Evolutionary conservation across 2,797 vertebrate genomes (phyloP), one percentile per base, ranked within the genome.

Genomic region (Synanceia verrucosa): DNA sequence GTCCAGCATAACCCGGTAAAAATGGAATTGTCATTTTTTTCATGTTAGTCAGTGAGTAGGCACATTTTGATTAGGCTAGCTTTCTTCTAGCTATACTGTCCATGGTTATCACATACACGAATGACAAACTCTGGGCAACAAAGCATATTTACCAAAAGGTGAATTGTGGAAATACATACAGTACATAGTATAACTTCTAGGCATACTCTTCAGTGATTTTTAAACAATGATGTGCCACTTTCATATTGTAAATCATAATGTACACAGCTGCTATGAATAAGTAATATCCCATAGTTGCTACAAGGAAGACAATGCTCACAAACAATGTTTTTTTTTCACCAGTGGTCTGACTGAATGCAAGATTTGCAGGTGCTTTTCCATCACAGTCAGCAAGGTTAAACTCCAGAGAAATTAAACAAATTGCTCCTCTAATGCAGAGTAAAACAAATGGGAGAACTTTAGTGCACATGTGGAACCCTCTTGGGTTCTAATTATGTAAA

Each of bases 321-420:
- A 56, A 66, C 67, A 11, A 13, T 59, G 39, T 86, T 80, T 86
- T 86, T 80, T 86, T 73, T 87, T 87, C 82, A 83, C 68, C 43
- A 65, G 82, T 84, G 85, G 88, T 88, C 68, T 80, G 84, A 84
- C 73, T 69, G 88, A 84, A 82, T 72, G 76, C 78, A 82, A 81
- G 78, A 85, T 87, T 89, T 86, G 88, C 92, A 93, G 91, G 90
- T 93, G 90, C 86, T 88, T 91, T 92, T 90, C 89, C 90, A 89
- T 91, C 90, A 90, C 90, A 93, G 93, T 94, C 92, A 94, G 92
- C 92, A 93, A 94, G 91, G 91, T 94, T 94, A 94, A 94, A 94
- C 94, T 94, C 94, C 86, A 91, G 94, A 94, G 94, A 94, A 95
- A 95, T 95, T 93, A 95, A 94, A 94, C 93, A 95, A 95, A 95